Conservation (phyloP, 2,113 vertebrate species). For the Macaca nemestrina region DNA sequence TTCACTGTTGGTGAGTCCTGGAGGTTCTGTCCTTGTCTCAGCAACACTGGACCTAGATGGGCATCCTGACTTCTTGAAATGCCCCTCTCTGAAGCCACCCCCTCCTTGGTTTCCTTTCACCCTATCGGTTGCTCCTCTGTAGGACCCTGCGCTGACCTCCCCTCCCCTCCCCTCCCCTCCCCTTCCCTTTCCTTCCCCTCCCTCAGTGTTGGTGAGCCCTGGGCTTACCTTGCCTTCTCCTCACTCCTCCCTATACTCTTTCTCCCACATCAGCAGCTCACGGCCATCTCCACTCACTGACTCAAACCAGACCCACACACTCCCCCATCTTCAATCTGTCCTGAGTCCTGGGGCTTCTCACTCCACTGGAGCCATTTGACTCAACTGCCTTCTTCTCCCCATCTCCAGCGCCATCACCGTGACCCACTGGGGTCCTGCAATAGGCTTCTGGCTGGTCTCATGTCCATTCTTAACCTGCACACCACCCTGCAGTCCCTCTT, state of each 20-base stretch:
- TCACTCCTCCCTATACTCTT: not conserved
- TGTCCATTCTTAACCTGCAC: not conserved
- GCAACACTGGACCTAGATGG: not conserved
- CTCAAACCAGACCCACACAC: not conserved
- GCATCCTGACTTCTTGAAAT: not conserved
- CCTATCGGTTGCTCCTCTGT: not conserved
- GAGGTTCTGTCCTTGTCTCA: not conserved
- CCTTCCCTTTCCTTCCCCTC: not conserved
- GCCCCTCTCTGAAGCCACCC: not conserved
- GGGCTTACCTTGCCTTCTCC: not conserved
- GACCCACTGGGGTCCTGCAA: not conserved
- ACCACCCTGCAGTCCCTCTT: not conserved
- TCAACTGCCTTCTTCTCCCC: not conserved
- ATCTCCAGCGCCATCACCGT: rapidly evolving
- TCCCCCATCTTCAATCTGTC: no score
- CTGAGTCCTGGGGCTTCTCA: not conserved
- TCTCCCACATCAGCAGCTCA: not conserved
- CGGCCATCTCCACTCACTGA: not conserved
- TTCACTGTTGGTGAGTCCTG: not conserved
- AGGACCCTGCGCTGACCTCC: no score
- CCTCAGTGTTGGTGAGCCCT: not conserved
- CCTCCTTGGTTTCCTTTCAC: not conserved
- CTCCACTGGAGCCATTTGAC: rapidly evolving
- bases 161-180: not conserved
- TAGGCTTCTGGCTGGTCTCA: not conserved